Evolutionary conservation across 1,140 invertebrate species (phyloP), one percentile per base, ranked within the genome.

Genomic region (Nylanderia fulva): DNA sequence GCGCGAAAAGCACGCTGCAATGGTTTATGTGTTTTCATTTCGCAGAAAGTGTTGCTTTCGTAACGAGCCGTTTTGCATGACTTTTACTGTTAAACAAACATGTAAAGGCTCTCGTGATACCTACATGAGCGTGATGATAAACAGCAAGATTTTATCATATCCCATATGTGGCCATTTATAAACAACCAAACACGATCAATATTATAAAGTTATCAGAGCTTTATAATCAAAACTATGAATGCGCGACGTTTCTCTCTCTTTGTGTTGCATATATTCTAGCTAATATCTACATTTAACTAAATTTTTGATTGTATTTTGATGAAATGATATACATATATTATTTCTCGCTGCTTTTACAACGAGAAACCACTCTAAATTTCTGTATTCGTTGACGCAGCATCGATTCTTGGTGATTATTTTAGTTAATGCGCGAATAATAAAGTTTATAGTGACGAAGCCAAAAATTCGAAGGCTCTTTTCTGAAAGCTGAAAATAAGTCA

Each of bases 401-500:
- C 21, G 21, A 45, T 63, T 29, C 56, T 0, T 21, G 36, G 1
- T 18, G 39, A 48, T 64, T 42, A 24, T 21, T 13, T 52, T 4
- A 11, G 9, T 64, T 13, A 15, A 52, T 33, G 9, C n/a, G 11
- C 13, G 29, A 79, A 36, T 24, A 9, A 9, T 45, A 36, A 24
- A 36, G 5, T 39, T 74, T 8, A 29, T 36, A 21, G 24, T 64
- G 56, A 56, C 63, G 4, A 6, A 68, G 33, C 24, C 77, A 69
- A 64, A 18, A 33, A 75, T 52, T 24, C 54, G 86, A 72, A 39
- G 68, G 36, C 56, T 80, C 27, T 85, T 71, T 71, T 48, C 0
- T 6, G n/a, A n/a, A n/a, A n/a, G 82, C 66, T 76, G 68, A 84
- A 89, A 90, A 90, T 90, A 87, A 90, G 27, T 85, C 68, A 61